Percentiles rank a stretch among this genome's conserved stretches.
Evolutionary conservation across 2,888 invertebrate genomes (phyloP).

Genomic region (Drosophila neoperkinsi): DNA sequence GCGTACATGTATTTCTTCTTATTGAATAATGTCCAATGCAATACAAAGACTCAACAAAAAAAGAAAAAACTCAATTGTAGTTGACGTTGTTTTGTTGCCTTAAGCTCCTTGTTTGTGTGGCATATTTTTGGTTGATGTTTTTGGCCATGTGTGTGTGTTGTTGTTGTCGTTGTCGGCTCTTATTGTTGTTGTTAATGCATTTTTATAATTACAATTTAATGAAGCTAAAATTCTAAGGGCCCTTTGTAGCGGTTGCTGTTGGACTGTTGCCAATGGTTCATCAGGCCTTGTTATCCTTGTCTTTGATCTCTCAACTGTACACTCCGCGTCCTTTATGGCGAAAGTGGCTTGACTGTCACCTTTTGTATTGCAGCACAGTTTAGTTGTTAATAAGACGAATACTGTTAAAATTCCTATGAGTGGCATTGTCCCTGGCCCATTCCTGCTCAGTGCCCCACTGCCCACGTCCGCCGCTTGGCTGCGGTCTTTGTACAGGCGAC

Average conservation of each 20-base stretch:
- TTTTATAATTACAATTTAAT: slow-evolving; percentile 69
- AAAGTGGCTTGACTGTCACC: slow-evolving; percentile 1
- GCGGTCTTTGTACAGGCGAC: slow-evolving; percentile 83
- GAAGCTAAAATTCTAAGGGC: slow-evolving; percentile 68
- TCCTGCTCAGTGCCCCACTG: slow-evolving; percentile 49
- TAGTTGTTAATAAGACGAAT: slow-evolving; percentile 59
- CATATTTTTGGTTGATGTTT: slow-evolving; percentile 19
- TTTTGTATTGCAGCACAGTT: slow-evolving; percentile 19
- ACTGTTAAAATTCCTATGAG: slow-evolving; percentile 70
- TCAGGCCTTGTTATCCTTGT: slow-evolving; percentile 19
- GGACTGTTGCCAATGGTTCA: not conserved
- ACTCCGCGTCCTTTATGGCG: not conserved
- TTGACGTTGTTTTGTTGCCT: not conserved
- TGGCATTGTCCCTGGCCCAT: slow-evolving; percentile 37
- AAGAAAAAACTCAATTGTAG: not conserved
- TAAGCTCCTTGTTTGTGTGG: not conserved
- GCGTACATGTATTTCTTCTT: slow-evolving; percentile 13
- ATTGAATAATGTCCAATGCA: slow-evolving; percentile 32
- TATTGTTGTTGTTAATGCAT: slow-evolving; percentile 32
- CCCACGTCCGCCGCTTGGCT: slow-evolving; percentile 71
- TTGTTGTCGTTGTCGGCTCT: slow-evolving; percentile 15
- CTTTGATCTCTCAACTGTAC: slow-evolving; percentile 16
- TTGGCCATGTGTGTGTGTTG: slow-evolving; percentile 30
- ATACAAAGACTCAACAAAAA: not conserved
- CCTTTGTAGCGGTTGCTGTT: slow-evolving; percentile 21